Evolutionary conservation across 1,140 invertebrate genomes (phyloP), one percentile per base, ranked within the genome.

Genomic region (Neodiprion lecontei): DNA sequence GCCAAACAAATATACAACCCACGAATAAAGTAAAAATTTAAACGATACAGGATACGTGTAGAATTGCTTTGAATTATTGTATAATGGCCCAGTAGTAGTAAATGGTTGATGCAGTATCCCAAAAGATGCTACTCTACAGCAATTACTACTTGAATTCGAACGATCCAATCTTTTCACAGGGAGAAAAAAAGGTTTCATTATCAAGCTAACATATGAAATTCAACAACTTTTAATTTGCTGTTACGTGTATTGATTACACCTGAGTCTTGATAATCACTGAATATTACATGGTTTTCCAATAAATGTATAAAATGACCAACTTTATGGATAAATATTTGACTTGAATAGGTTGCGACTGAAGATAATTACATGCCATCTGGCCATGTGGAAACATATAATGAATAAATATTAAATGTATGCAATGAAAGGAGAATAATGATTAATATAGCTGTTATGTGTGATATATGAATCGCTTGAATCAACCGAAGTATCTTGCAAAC

Each of bases 381-480:
- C 28, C 28, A 40, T 40, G 28, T 40, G 28, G 5, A 40, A 40
- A 40, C 28, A 61, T 7, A 61, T 61, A 61, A 61, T 61, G 5
- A 61, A 61, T 7, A 7, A 21, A 69, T 69, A 69, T 9, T 21
- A 65, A 65, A 14, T 17, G 61, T 65, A 14, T 65, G 17, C 61
- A 21, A 65, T 14, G 61, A 65, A 65, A 21, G 21, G 14, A 69
- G 11, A 65, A 65, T 17, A 21, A 21, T 69, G 67, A 69, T 12
- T 69, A 50, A 48, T 23, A 71, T 47, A 23, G 48, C 48, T 48
- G 48, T 71, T 71, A 49, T 71, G 70, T 48, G 70, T 71, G 70
- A 71, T 71, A 71, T 71, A 71, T 49, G 70, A 71, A 71, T 71
- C 48, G 48, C 48, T 50, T 48, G 48, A 71, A 71, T 49, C 23